These are phyloP conservation scores for Astur gentilis DNA, from an alignment of 2,113 vertebrate genomes.

Conservation along the genomic window DNA sequence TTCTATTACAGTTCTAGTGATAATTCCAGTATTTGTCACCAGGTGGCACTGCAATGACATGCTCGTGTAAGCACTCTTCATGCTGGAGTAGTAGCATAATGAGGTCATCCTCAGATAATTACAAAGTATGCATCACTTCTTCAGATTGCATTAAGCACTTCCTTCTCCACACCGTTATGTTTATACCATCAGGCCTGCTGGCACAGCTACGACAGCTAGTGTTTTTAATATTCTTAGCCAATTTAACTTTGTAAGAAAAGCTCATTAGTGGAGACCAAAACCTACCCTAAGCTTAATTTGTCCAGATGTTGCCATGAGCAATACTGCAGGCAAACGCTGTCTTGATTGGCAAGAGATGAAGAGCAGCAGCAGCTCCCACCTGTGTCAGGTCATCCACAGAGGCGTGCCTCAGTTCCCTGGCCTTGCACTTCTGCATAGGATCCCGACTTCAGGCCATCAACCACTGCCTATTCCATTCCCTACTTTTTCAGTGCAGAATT, in stretches of 20 bases:
- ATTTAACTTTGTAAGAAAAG: not conserved
- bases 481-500: not conserved
- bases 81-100: not conserved
- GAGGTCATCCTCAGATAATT: not conserved
- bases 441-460: not conserved
- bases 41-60: conserved; percentile 23
- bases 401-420: not conserved
- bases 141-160: not conserved
- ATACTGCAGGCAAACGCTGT: not conserved
- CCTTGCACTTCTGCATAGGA: not conserved
- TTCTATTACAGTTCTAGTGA: not conserved
- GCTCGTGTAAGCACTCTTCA: not conserved
- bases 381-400: not conserved
- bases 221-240: not conserved
- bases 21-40: not conserved
- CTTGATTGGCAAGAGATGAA: not conserved
- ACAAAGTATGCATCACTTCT: not conserved
- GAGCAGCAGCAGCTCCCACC: not conserved
- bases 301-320: not conserved
- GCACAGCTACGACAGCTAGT: not conserved
- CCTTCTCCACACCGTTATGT: not conserved
- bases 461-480: not conserved
- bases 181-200: not conserved
- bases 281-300: not conserved
- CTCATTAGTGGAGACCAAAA: not conserved